These are phyloP conservation scores for Atlantisia rogersi DNA, from an alignment of 2,113 vertebrate genomes.

Conservation along the genomic window DNA sequence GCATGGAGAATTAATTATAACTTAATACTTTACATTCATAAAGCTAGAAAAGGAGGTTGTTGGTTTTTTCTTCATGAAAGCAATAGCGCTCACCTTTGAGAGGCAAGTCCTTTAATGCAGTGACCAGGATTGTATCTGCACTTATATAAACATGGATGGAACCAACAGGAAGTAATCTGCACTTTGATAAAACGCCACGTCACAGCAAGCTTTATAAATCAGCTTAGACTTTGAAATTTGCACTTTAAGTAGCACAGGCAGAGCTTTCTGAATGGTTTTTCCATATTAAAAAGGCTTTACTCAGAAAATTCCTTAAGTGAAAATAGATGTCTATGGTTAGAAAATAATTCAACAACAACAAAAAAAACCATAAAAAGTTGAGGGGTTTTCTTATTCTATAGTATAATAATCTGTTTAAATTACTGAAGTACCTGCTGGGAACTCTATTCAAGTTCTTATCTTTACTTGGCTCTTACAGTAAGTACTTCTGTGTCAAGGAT, in stretches of 20 bases:
- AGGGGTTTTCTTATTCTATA: background rate
- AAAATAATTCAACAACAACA: background rate
- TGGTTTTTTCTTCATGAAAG: background rate
- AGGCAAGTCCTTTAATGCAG: background rate
- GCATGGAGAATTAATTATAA: background rate
- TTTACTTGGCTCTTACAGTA: background rate
- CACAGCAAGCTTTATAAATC: background rate
- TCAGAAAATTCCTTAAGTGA: background rate
- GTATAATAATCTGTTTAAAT: background rate
- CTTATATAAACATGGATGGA: background rate
- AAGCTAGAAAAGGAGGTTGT: background rate
- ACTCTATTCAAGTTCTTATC: background rate
- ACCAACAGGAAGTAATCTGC: background rate
- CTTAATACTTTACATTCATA: background rate
- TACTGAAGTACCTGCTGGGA: background rate
- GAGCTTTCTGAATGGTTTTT: background rate
- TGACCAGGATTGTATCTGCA: background rate
- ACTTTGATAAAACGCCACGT: background rate
- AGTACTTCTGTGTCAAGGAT: background rate
- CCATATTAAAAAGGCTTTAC: background rate
- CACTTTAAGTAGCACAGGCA: background rate
- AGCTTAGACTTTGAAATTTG: conserved; percentile 17
- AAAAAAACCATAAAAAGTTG: background rate
- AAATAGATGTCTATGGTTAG: background rate
- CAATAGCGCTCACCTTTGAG: background rate